Evolutionary conservation across 2,888 invertebrate genomes (phyloP), one percentile per base, ranked within the genome.

Genomic region (Cryptosula pallasiana): DNA sequence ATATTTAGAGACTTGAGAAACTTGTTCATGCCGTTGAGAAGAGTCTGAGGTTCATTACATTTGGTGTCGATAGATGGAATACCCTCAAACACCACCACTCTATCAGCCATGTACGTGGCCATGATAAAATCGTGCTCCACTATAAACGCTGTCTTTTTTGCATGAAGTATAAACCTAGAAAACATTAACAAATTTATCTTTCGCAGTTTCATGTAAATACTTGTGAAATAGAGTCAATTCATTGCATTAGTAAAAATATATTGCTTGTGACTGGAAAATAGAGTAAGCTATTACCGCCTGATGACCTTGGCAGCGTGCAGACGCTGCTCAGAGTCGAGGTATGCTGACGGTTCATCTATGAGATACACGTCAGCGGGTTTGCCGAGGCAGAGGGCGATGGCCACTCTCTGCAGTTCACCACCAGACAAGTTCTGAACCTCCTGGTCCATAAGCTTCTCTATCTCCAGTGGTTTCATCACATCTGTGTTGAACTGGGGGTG

Each of bases 51-150:
- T 16, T 92, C 89, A 82, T 94, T 93, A 0, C 99, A 99, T 0
- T 89, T 89, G 0, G 98, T 94, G 74, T 90, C 86, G 0, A 95
- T 89, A 0, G 97, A 96, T 0, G 99, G 98, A 58, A 87, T 87
- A 69, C 99, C 99, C 82, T 98, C 98, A 84, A 99, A 97, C 70
- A 99, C 98, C 77, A 99, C 96, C 1, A 99, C 99, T 58, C 98
- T 90, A 85, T 99, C 99, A 0, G 98, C 95, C 75, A 96, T 88
- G 86, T 99, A 99, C 0, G 99, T 99, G 23, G 98, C 98, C 99
- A 99, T 99, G 77, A 99, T 99, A 86, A 99, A 99, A 88, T 99
- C 98, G 90, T 99, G 99, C 90, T 99, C 99, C 0, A 99, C 99
- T 23, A 99, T 92, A 85, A 99, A 99, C 16, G 98, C 99, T 5